These are phyloP conservation scores for Eupithecia centaureata DNA, from an alignment of 2,888 invertebrate genomes.

Conservation along the genomic window DNA sequence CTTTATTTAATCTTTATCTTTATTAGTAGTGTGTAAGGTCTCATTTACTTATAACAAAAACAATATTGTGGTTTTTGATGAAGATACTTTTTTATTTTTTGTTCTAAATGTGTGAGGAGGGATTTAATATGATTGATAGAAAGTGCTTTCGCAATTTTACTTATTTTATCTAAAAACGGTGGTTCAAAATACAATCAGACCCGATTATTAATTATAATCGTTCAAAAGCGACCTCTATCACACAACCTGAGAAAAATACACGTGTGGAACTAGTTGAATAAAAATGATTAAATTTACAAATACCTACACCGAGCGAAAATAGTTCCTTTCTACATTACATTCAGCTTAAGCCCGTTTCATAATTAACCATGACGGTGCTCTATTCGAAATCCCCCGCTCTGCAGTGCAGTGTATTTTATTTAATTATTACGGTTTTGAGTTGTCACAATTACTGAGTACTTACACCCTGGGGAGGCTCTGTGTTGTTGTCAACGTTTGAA, in stretches of 20 bases:
- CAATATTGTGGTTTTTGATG: too few relatives aligned
- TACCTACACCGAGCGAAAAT: not conserved
- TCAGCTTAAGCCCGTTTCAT: conserved; percentile 22
- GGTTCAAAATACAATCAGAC: too few relatives aligned
- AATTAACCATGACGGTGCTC: conserved; percentile 25
- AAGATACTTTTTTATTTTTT: too few relatives aligned
- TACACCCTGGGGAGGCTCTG: conserved; percentile 40
- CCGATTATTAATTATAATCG: too few relatives aligned
- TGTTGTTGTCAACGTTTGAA: conserved; percentile 41
- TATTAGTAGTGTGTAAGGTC: too few relatives aligned
- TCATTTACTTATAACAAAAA: too few relatives aligned
- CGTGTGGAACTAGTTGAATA: not conserved
- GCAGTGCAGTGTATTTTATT: conserved; percentile 39
- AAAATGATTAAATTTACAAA: not conserved
- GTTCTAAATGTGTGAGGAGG: not conserved
- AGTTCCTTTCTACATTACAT: conserved; percentile 10
- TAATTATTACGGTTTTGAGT: conserved; percentile 41
- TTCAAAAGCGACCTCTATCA: not conserved
- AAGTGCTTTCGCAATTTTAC: not conserved
- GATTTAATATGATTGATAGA: too few relatives aligned
- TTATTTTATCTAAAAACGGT: too few relatives aligned
- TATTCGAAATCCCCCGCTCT: conserved; percentile 25
- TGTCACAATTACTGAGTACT: conserved; percentile 40
- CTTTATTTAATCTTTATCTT: too few relatives aligned
- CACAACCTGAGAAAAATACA: not conserved